Conservation (phyloP, 2,888 invertebrate genomes). For the Phania funesta region DNA sequence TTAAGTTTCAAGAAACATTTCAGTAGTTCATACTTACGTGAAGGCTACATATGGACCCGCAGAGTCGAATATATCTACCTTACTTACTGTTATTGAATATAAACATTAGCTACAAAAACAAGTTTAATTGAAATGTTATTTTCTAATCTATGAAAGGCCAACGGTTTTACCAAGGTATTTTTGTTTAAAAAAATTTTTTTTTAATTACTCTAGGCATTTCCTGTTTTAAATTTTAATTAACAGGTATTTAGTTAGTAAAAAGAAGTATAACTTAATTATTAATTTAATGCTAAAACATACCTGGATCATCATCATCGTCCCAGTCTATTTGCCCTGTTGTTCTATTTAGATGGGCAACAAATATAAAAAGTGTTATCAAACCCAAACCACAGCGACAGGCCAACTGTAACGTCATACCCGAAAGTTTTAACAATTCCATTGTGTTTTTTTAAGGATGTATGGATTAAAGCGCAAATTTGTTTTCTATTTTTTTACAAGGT, state of each 20-base stretch:
- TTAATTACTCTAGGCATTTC: no score
- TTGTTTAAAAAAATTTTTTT: no score
- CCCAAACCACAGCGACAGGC: slow-evolving; percentile 73
- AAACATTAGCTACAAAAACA: no score
- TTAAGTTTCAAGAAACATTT: no score
- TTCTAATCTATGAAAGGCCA: no score
- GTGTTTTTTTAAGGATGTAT: neutral
- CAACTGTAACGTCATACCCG: slow-evolving; percentile 66
- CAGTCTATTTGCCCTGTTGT: slow-evolving; percentile 81
- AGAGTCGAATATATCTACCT: no score
- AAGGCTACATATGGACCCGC: no score
- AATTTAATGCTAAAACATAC: slow-evolving; percentile 73
- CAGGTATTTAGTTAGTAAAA: neutral
- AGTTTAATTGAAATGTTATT: no score
- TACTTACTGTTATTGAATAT: no score
- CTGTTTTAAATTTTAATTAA: no score
- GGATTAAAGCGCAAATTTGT: slow-evolving; percentile 10
- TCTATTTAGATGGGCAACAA: slow-evolving; percentile 75
- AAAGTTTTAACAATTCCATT: slow-evolving; percentile 57
- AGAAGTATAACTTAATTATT: neutral
- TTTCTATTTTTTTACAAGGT: slow-evolving; percentile 4
- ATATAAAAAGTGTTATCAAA: slow-evolving; percentile 74
- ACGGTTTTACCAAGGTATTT: no score
- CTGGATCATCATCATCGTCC: slow-evolving; percentile 81
- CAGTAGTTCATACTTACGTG: no score